Percentiles rank a stretch among this genome's conserved stretches.
Evolutionary conservation across 2,888 invertebrate genomes (phyloP).

Genomic region (Hypomecis punctinalis): DNA sequence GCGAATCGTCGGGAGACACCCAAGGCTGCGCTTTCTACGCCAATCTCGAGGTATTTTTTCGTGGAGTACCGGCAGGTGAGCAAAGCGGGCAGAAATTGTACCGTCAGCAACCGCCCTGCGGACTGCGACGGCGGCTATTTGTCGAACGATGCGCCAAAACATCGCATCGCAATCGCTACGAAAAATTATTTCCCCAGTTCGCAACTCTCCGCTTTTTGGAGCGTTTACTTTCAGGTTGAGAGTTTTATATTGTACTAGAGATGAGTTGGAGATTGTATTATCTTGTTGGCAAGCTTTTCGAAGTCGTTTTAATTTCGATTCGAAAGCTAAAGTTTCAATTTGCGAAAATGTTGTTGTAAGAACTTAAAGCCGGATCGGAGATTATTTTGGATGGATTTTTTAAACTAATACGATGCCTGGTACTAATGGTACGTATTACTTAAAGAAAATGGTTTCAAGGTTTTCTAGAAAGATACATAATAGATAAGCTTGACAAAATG

Average conservation of each 20-base stretch:
- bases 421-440: conserved; percentile 33
- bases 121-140: conserved; percentile 78
- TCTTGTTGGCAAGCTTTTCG: conserved; percentile 77
- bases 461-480: conserved; percentile 43
- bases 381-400: conserved; percentile 25
- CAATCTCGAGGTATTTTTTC: conserved; percentile 77
- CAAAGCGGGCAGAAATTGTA: conserved; percentile 69
- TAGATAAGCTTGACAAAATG: conserved; percentile 53
- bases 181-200: conserved; percentile 80
- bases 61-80: conserved; percentile 55
- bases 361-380: conserved; percentile 26
- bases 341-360: conserved; percentile 27
- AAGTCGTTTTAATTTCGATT: conserved; percentile 74
- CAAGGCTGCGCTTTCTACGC: conserved; percentile 71
- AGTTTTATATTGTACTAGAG: conserved; percentile 76
- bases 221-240: conserved; percentile 74
- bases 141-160: conserved; percentile 83
- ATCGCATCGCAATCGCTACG: conserved; percentile 79
- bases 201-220: conserved; percentile 76
- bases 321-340: conserved; percentile 54
- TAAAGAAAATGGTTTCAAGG: conserved; percentile 41
- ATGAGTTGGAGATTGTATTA: conserved; percentile 77
- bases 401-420: conserved; percentile 30
- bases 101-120: conserved; percentile 77
- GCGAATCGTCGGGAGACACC: conserved; percentile 77